Evolutionary conservation across 2,113 vertebrate genomes (phyloP).

Genomic region (Pterophyllum scalare): DNA sequence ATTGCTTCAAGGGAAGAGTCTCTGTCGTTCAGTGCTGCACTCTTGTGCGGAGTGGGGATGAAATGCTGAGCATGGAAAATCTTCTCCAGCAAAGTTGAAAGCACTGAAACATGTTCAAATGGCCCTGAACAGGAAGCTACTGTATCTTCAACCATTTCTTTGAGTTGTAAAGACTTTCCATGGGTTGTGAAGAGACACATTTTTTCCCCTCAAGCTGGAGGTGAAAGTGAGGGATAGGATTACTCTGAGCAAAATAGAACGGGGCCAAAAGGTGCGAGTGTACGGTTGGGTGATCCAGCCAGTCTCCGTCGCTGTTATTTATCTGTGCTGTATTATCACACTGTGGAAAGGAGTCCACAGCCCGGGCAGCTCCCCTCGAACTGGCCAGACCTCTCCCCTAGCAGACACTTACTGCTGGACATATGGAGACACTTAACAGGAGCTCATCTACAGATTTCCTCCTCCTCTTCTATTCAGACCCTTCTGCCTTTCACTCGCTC

Average conservation of each 20-base stretch:
- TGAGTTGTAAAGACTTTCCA: slow-evolving; percentile 45
- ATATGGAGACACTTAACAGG: slow-evolving; percentile 82
- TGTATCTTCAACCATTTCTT: slow-evolving; percentile 30
- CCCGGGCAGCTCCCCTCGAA: slow-evolving; percentile 17
- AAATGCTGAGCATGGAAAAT: slow-evolving; percentile 52
- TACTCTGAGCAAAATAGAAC: slow-evolving; percentile 46
- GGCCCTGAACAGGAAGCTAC: slow-evolving; percentile 40
- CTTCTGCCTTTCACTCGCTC: slow-evolving; percentile 53
- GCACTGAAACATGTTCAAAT: slow-evolving; percentile 48
- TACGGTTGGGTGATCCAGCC: slow-evolving; percentile 40
- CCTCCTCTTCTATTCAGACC: slow-evolving; percentile 49
- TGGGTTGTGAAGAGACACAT: slow-evolving; percentile 15
- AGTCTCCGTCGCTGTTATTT: slow-evolving; percentile 53
- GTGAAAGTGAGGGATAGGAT: slow-evolving; percentile 41
- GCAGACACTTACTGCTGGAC: slow-evolving; percentile 58
- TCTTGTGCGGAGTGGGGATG: neutral
- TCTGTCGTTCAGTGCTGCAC: neutral
- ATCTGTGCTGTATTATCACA: slow-evolving; percentile 54
- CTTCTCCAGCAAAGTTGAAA: slow-evolving; percentile 34
- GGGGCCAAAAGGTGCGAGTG: slow-evolving; percentile 48
- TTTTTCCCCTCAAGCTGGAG: neutral
- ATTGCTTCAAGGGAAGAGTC: slow-evolving; percentile 39
- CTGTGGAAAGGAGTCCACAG: slow-evolving; percentile 43
- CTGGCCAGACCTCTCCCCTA: slow-evolving; percentile 43
- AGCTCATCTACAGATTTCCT: slow-evolving; percentile 81